Conservation (phyloP, 2,113 vertebrate genomes). For the Isurus oxyrinchus region DNA sequence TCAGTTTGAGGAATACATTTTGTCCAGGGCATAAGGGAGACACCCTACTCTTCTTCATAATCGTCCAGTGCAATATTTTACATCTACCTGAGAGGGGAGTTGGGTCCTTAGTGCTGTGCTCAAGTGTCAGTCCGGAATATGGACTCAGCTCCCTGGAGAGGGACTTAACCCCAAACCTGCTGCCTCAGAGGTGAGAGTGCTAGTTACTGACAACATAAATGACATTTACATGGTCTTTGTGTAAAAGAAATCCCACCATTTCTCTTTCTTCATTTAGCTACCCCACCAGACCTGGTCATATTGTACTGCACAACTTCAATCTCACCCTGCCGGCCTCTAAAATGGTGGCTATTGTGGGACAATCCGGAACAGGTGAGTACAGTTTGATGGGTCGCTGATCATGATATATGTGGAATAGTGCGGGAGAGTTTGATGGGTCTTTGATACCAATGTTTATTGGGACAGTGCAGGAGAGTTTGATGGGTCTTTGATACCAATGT, state of each 20-base stretch:
- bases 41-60: too few relatives aligned
- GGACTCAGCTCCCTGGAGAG: not conserved
- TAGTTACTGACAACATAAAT: not conserved
- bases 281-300: conserved; percentile 73
- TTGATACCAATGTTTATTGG: too few relatives aligned
- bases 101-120: not conserved
- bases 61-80: too few relatives aligned
- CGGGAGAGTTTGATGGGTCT: too few relatives aligned
- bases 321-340: conserved; percentile 71
- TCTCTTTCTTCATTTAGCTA: conserved; percentile 59
- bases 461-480: too few relatives aligned
- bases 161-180: not conserved
- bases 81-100: not conserved
- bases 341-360: conserved; percentile 86
- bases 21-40: too few relatives aligned
- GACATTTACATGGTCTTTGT: not conserved
- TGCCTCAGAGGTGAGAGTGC: not conserved
- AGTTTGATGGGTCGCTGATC: not conserved
- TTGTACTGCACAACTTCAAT: conserved; percentile 68
- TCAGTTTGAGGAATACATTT: too few relatives aligned
- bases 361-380: conserved; percentile 82
- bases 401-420: not conserved
- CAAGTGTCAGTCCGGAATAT: not conserved
- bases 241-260: not conserved
- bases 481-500: too few relatives aligned